Conservation (phyloP, 2,888 invertebrate species). For the Polymixis flavicincta region DNA sequence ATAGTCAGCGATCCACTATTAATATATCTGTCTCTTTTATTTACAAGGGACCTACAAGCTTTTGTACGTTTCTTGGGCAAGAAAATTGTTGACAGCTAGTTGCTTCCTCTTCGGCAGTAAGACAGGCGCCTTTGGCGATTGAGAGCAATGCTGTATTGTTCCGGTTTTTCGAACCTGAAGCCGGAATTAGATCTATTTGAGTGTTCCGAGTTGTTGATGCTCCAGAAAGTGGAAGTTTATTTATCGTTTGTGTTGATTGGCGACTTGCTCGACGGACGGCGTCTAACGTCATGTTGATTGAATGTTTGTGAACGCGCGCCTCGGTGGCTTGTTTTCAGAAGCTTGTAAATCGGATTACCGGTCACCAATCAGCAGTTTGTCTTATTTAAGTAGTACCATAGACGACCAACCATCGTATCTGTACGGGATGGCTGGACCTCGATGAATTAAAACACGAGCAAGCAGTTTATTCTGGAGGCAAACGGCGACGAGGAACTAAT, state of each 20-base stretch:
- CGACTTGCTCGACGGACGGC: constrained; percentile 1
- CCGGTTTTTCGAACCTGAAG: constrained; percentile 30
- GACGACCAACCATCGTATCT: too few species aligned
- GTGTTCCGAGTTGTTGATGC: constrained; percentile 35
- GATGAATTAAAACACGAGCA: too few species aligned
- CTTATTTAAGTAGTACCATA: not conserved
- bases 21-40: not conserved
- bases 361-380: not conserved
- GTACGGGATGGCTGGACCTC: too few species aligned
- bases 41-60: not conserved
- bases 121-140: not conserved
- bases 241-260: constrained; percentile 42
- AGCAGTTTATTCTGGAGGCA: too few species aligned
- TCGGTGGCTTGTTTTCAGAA: constrained; percentile 3
- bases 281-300: constrained; percentile 17
- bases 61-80: not conserved
- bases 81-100: not conserved
- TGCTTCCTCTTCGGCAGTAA: not conserved
- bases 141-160: constrained; percentile 46
- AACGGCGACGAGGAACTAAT: too few species aligned
- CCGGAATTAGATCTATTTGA: constrained; percentile 38
- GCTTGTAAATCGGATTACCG: constrained; percentile 17
- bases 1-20: not conserved
- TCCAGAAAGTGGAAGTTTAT: constrained; percentile 41
- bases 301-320: constrained; percentile 11